Evolutionary conservation across 2,888 invertebrate species (phyloP), one percentile per base, ranked within the genome.

Genomic region (Cyclophora albipunctata): DNA sequence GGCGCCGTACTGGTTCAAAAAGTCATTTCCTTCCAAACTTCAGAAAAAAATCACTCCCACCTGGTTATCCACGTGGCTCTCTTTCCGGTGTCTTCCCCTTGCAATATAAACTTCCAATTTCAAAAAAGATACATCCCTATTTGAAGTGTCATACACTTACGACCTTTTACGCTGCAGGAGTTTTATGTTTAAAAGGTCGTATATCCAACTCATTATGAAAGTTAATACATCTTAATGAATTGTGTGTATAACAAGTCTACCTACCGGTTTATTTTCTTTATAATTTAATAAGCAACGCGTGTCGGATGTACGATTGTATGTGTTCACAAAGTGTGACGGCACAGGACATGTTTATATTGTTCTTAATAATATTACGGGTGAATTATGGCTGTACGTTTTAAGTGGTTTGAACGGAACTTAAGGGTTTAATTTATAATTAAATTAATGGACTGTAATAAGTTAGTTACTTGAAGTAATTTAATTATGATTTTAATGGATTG

Each of bases 251-350:
- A 53, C 53, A 50, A 59, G 50, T 64, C 64, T 69, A 75, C 75
- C 64, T 69, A 75, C 75, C 71, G 71, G 79, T 76, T 73, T 80
- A 69, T 80, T 82, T 84, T 81, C 75, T 78, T 82, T 78, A 77
- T 83, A 82, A 85, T 86, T 84, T 81, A 85, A 84, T 82, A 84
- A 82, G 78, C 62, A 69, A 64, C 82, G 74, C 78, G 83, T 81
- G 84, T 78, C 79, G 73, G 79, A 73, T 72, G 70, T 71, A 64
- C 70, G 64, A 76, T 81, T 80, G 79, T 80, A 65, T 58, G 61
- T 78, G 77, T 51, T 63, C 73, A 78, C 59, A 58, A 46, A 71
- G 70, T 81, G 79, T 82, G 74, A 84, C 84, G 72, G 64, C 60
- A 55, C 57, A 47, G 52, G 47, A 37, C 37, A 5, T 37, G 37